Percentiles rank a stretch among this genome's conserved stretches.
phyloP scores from a whole-genome alignment of 2,113 vertebrate genomes.

The Catagonus wagneri region DNA sequence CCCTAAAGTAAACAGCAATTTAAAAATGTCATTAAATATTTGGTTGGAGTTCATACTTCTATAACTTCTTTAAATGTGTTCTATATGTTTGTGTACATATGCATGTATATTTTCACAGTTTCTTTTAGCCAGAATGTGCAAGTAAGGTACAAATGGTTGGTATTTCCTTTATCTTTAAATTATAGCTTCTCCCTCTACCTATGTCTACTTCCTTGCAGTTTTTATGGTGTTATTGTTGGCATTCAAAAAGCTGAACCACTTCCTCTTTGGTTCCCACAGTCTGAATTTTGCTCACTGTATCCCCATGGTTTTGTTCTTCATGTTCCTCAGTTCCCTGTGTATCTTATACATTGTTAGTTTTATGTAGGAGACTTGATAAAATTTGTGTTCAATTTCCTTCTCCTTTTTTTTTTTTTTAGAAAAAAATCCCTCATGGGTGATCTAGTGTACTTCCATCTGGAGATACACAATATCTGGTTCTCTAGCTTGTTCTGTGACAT shows the following conservation, averaged over 20 bases:
- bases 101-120: not conserved
- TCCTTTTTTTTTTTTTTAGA: not conserved
- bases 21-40: not conserved
- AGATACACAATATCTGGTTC: not conserved
- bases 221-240: not conserved
- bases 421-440: not conserved
- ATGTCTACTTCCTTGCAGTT: not conserved
- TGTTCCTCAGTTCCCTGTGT: not conserved
- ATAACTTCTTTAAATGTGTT: not conserved
- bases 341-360: not conserved
- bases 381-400: not conserved
- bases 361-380: not conserved
- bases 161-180: not conserved
- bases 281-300: not conserved
- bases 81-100: not conserved
- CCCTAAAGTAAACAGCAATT: not conserved
- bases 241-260: not conserved
- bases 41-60: not conserved
- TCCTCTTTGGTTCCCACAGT: not conserved
- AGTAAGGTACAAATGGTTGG: not conserved
- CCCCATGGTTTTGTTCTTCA: not conserved
- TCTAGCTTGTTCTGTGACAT: not conserved
- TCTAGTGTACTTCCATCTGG: not conserved
- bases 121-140: not conserved
- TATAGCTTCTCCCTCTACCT: not conserved